Evolutionary conservation across 1,140 invertebrate genomes (phyloP).

Genomic region (Eurytemora carolleeae): DNA sequence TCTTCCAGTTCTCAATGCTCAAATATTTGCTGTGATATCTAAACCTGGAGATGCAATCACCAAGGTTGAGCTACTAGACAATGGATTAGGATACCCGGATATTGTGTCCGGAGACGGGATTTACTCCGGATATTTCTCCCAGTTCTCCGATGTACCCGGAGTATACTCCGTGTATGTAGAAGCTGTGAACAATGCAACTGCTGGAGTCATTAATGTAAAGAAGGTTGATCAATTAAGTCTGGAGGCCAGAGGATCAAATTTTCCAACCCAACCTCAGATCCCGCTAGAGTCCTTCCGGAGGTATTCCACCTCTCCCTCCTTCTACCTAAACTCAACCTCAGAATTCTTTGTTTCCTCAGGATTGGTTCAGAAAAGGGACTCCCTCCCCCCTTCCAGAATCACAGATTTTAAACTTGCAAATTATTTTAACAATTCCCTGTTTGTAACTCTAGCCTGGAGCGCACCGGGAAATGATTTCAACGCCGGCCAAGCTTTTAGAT

Average conservation of each 20-base stretch:
- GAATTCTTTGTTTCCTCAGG: constrained; percentile 4
- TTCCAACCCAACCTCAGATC: constrained; percentile 15
- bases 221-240: neutral
- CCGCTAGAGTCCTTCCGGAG: constrained; percentile 18
- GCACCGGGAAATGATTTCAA: constrained; percentile 24
- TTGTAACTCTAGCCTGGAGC: constrained; percentile 22
- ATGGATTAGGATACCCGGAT: constrained; percentile 40
- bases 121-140: constrained; percentile 39
- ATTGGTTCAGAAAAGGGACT: constrained; percentile 15
- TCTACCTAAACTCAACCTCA: constrained; percentile 1
- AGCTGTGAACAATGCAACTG: constrained; percentile 18
- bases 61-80: constrained; percentile 33
- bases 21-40: constrained; percentile 22
- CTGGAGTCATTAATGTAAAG: neutral
- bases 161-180: constrained; percentile 18
- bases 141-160: constrained; percentile 21
- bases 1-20: constrained; percentile 30
- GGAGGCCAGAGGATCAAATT: neutral
- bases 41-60: constrained; percentile 27
- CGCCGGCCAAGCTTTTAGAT: constrained; percentile 19
- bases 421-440: constrained; percentile 19
- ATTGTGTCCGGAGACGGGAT: constrained; percentile 41
- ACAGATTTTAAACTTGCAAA: constrained; percentile 21
- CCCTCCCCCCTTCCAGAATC: constrained; percentile 24
- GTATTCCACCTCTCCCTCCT: neutral